Percentiles rank a stretch among this genome's conserved stretches.
These are phyloP conservation scores for Palythoa grandis DNA, from an alignment of 92 coral and sea anemone species.

Conservation along the genomic window DNA sequence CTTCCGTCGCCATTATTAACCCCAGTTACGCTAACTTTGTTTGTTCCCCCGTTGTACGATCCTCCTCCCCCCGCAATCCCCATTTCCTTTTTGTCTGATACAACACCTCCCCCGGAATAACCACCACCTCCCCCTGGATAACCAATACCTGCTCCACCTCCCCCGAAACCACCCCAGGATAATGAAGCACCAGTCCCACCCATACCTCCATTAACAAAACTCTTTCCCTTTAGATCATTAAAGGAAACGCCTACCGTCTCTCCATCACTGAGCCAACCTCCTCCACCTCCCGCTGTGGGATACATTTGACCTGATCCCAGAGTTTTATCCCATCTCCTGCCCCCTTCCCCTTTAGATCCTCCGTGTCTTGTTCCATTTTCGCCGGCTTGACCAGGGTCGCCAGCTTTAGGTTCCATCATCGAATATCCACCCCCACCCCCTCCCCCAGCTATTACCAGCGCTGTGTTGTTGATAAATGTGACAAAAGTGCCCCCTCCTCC, in stretches of 20 bases:
- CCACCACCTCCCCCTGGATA: constrained; percentile 92
- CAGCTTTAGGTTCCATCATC: constrained; percentile 40
- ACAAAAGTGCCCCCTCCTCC: constrained; percentile 91
- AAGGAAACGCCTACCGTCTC: neutral
- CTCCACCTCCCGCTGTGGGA: constrained; percentile 60
- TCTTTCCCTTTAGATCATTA: constrained; percentile 36
- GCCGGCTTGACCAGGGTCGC: constrained; percentile 74
- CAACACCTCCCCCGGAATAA: constrained; percentile 83
- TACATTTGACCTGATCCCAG: neutral
- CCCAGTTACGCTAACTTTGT: constrained; percentile 59
- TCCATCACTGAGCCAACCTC: constrained; percentile 68
- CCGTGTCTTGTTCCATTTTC: constrained; percentile 74
- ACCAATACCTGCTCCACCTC: constrained; percentile 70
- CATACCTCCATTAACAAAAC: constrained; percentile 58
- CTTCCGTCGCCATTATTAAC: constrained; percentile 67
- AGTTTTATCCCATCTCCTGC: constrained; percentile 23
- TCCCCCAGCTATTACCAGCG: constrained; percentile 78
- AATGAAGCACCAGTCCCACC: constrained; percentile 51
- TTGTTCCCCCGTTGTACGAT: constrained; percentile 64
- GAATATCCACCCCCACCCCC: constrained; percentile 66
- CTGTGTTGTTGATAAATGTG: constrained; percentile 33
- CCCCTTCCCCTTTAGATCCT: constrained; percentile 67
- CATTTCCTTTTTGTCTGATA: constrained; percentile 33
- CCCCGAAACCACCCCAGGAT: constrained; percentile 74
- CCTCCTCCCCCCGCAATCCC: constrained; percentile 86